Evolutionary conservation across 2,888 invertebrate species (phyloP), one percentile per base, ranked within the genome.

Genomic region (Mylabris sibirica): DNA sequence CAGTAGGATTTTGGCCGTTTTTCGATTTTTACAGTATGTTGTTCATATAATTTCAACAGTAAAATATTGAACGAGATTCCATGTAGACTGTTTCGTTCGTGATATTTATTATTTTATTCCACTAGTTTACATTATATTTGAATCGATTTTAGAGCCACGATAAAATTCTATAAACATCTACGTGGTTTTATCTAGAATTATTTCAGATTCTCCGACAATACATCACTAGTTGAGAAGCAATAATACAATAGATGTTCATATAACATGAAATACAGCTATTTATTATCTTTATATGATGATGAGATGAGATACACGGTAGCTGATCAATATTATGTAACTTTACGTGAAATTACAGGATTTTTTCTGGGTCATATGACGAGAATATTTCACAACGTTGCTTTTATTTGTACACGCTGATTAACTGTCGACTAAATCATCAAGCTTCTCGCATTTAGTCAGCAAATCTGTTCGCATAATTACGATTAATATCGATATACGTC

Each of bases 21-120:
- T 64, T 59, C 22, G 64, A 30, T 26, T 60, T 59, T 60, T 60
- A 60, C 30, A 17, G 65, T 49, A 20, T 59, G 60, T 60, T 49
- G 44, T 49, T 17, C 2, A 9, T 20, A 20, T 49, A 9, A 17
- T 4, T 49, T 20, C 20, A 3, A 17, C 17, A 49, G 17, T 20
- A 49, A 49, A 49, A 49, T 20, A 49, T 49, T 17, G 17, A 20
- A 49, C 49, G 20, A 9, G 17, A 20, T 49, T 49, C 17, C 5
- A 17, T 49, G n/a, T n/a, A n/a, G n/a, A 20, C 17, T 49, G 17
- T 9, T 14, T 41, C 41, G 14, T 14, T 41, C 14, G 11, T 41
- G 41, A 17, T 35, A 35, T 35, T 35, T 35, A 35, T 35, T 3
- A 38, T 38, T 38, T 38, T 38, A 9, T 38, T 11, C 8, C 38